Conservation (phyloP, 2,888 invertebrate species). For the Oasisia sp. region DNA sequence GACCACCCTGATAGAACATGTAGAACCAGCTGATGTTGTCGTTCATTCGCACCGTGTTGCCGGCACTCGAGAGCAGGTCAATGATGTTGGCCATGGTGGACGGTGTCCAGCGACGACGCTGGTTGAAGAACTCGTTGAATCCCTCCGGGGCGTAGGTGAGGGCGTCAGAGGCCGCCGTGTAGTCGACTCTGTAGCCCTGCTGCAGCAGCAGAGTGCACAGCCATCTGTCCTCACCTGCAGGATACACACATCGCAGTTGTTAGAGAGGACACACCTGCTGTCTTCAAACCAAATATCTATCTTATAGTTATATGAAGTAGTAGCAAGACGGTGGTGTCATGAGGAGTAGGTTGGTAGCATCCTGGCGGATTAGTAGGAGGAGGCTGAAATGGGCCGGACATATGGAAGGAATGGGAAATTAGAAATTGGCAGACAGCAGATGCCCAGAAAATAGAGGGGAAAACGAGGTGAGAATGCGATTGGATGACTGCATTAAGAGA, state of each 20-base stretch:
- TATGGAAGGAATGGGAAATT: too few relatives aligned
- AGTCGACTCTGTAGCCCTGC: constrained; percentile 94
- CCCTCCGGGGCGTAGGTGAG: constrained; percentile 94
- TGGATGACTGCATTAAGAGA: too few relatives aligned
- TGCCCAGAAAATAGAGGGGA: too few relatives aligned
- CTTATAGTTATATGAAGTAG: too few relatives aligned
- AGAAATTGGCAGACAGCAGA: too few relatives aligned
- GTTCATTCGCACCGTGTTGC: constrained; percentile 46
- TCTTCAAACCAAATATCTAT: background rate
- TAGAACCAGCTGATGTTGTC: constrained; percentile 52
- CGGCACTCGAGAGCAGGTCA: constrained; percentile 75
- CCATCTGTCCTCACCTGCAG: constrained; percentile 94
- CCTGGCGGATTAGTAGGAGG: too few relatives aligned
- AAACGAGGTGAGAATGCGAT: too few relatives aligned
- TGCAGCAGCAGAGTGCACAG: constrained; percentile 94
- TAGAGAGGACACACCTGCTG: background rate
- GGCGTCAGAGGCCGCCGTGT: constrained; percentile 97
- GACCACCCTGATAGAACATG: constrained; percentile 49
- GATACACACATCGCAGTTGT: background rate
- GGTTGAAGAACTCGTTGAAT: constrained; percentile 83
- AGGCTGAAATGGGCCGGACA: too few relatives aligned
- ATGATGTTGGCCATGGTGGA: constrained; percentile 98
- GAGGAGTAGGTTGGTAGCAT: too few relatives aligned
- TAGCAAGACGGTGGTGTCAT: too few relatives aligned
- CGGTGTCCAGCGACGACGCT: constrained; percentile 96